Percentiles rank a stretch among this genome's conserved stretches.
Evolutionary conservation across 2,113 vertebrate species (phyloP).

Genomic region (Pelvicachromis taeniatus): DNA sequence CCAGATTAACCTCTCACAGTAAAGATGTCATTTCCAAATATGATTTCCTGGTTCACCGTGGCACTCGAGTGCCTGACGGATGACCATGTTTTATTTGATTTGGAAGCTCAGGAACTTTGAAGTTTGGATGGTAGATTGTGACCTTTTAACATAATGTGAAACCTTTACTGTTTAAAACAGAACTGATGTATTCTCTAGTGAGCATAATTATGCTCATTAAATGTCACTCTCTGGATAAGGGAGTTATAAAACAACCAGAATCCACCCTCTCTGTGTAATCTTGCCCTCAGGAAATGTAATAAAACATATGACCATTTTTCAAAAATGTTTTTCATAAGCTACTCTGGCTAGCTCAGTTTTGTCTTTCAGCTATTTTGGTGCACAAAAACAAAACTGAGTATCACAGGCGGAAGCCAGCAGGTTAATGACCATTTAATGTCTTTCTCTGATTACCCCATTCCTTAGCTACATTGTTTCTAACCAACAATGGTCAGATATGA

Average conservation of each 20-base stretch:
- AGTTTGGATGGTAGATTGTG: neutral
- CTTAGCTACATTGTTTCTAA: too few relatives aligned
- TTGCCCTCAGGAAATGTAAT: neutral
- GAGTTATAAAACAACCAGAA: neutral
- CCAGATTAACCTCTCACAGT: neutral
- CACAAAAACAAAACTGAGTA: too few relatives aligned
- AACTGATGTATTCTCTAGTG: neutral
- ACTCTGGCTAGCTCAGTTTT: too few relatives aligned
- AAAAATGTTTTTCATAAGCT: neutral
- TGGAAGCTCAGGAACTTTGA: neutral
- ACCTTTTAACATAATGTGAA: neutral
- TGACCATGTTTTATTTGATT: neutral
- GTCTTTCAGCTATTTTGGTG: too few relatives aligned
- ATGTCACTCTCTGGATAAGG: neutral
- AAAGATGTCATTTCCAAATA: neutral
- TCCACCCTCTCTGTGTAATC: neutral
- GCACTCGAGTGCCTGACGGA: neutral
- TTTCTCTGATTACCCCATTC: too few relatives aligned
- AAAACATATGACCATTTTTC: neutral
- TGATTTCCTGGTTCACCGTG: neutral
- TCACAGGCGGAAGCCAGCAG: too few relatives aligned
- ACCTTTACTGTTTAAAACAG: neutral
- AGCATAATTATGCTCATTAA: neutral
- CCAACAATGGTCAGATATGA: too few relatives aligned
- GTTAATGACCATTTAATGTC: too few relatives aligned